Percentiles rank a stretch among this genome's conserved stretches.
Evolutionary conservation across 2,113 vertebrate genomes (phyloP).

Genomic region (Cyanocitta stelleri): DNA sequence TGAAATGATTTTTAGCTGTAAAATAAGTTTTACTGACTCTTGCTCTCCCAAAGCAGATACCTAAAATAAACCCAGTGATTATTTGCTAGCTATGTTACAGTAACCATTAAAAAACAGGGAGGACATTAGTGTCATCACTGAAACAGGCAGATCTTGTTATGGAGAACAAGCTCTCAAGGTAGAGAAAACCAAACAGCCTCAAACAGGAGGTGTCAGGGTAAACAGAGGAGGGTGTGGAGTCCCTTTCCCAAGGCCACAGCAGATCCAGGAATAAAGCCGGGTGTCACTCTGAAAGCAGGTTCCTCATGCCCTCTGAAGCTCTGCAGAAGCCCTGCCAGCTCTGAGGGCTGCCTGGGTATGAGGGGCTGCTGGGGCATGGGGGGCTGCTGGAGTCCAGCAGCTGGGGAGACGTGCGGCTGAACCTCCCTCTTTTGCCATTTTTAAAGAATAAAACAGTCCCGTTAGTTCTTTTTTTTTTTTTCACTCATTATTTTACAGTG

Average conservation of each 20-base stretch:
- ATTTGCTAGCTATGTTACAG: neutral
- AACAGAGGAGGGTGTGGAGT: neutral
- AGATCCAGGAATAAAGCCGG: fast-evolving
- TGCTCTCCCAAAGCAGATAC: neutral
- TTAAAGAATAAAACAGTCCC: neutral
- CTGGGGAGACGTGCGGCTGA: neutral
- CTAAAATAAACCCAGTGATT: neutral
- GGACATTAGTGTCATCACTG: neutral
- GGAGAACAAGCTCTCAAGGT: neutral
- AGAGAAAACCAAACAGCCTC: neutral
- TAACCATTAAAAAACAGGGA: neutral
- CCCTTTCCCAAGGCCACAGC: neutral
- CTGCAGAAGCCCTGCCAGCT: neutral
- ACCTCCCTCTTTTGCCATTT: neutral
- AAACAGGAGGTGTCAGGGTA: neutral
- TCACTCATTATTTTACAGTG: neutral
- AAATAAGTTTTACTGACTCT: neutral
- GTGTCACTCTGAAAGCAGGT: neutral
- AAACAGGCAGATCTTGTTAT: neutral
- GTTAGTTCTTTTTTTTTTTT: neutral
- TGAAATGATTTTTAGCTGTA: neutral
- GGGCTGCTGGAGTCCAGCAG: neutral
- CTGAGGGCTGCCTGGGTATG: neutral
- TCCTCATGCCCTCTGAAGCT: neutral
- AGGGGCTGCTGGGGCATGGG: neutral